Evolutionary conservation across 2,888 invertebrate species (phyloP).

Genomic region (Beris chalybata): DNA sequence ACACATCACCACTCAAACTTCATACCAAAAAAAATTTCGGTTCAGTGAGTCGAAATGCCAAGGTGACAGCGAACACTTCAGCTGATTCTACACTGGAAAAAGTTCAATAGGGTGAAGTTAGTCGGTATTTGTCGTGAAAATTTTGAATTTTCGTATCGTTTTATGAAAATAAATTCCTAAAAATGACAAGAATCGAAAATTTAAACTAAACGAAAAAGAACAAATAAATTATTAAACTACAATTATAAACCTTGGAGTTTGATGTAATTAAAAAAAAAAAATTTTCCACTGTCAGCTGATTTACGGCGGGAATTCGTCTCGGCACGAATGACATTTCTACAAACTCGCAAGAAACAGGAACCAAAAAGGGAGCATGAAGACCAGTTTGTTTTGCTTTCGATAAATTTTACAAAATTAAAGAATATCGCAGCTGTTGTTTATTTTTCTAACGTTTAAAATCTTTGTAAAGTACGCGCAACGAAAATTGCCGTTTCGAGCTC

Average conservation of each 20-base stretch:
- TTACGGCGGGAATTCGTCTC: conserved; percentile 3
- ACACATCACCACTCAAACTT: conserved; percentile 43
- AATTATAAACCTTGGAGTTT: too few species aligned
- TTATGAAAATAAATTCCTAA: too few species aligned
- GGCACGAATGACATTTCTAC: neutral
- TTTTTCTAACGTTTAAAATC: too few species aligned
- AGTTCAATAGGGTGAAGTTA: neutral
- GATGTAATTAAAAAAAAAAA: too few species aligned
- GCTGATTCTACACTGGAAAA: neutral
- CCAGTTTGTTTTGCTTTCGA: neutral
- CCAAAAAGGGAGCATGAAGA: neutral
- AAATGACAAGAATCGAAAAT: too few species aligned
- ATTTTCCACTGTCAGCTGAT: conserved; percentile 7
- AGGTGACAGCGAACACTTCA: neutral
- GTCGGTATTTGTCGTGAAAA: too few species aligned
- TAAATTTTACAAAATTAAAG: neutral
- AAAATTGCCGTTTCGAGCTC: neutral
- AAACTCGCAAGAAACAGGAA: neutral
- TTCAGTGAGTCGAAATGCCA: conserved; percentile 14
- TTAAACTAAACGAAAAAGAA: too few species aligned
- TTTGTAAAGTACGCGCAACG: too few species aligned
- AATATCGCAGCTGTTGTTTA: too few species aligned
- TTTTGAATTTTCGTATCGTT: too few species aligned
- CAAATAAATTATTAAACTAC: too few species aligned
- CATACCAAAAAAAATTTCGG: conserved; percentile 20